Evolutionary conservation across 2,113 vertebrate genomes (phyloP), one percentile per base, ranked within the genome.

Genomic region (Colaptes auratus): DNA sequence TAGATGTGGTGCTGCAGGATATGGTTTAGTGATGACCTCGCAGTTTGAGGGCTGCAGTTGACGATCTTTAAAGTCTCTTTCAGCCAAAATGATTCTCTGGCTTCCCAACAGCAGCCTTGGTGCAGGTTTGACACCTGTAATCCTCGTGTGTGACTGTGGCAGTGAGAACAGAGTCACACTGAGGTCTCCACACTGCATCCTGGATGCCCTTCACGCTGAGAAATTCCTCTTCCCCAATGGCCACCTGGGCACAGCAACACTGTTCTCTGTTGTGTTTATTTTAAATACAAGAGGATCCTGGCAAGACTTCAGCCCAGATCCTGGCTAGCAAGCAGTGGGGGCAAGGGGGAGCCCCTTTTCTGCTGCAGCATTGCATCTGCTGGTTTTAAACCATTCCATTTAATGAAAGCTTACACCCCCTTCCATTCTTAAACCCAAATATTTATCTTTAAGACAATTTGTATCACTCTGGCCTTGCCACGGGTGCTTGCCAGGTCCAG

Each of bases 191-290:
- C 46, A 0, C 2, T 13, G 44, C 15, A 1, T 18, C 24, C 36
- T 3, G 36, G 9, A 12, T 65, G 9, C 58, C 2, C 30, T 42
- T 55, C 48, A 58, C 46, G 50, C n/a, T 13, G 48, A 52, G 42
- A 27, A 73, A 4, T 27, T 27, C 18, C 31, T 13, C 19, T 5
- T 36, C 50, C 11, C 39, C 19, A 17, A 2, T 14, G 1, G 12
- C 28, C 2, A 6, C 7, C 0, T 14, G 20, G 5, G 75, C 33
- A 2, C 36, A 7, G 1, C 7, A 1, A 4, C 6, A 0, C 11
- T 17, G 55, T 31, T 24, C 12, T 17, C 35, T 20, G 9, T 10
- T 23, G 2, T 2, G 3, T 36, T 61, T 9, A n/a, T 33, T 25
- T 55, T 55, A 44, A 25, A n/a, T 7, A 3, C 14, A 1, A 5